Percentiles rank a stretch among this genome's conserved stretches.
phyloP scores from a whole-genome alignment of 2,888 invertebrate genomes.

The Melanargia galathea region DNA sequence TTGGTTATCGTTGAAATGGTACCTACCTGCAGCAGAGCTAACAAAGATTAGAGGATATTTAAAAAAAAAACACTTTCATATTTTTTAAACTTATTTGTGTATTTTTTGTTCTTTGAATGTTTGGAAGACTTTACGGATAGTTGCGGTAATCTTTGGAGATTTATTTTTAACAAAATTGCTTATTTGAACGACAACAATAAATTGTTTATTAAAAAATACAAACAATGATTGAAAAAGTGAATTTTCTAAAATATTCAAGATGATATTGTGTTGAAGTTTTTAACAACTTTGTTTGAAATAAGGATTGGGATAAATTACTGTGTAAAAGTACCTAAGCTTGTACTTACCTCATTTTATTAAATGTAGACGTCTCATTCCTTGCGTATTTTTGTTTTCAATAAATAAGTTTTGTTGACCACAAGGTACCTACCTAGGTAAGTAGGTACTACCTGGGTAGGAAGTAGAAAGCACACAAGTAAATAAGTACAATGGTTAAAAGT shows the following conservation, averaged over 20 bases:
- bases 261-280: not conserved
- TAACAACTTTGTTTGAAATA: not conserved
- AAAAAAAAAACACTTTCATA: constrained; percentile 26
- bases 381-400: too few relatives aligned
- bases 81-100: constrained; percentile 28
- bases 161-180: constrained; percentile 7
- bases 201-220: too few relatives aligned
- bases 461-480: too few relatives aligned
- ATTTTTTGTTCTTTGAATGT: constrained; percentile 32
- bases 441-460: too few relatives aligned
- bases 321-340: not conserved
- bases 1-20: constrained; percentile 71
- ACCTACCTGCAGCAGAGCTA: constrained; percentile 53
- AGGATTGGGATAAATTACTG: not conserved
- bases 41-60: constrained; percentile 50
- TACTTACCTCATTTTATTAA: too few relatives aligned
- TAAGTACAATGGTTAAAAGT: too few relatives aligned
- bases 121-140: constrained; percentile 26
- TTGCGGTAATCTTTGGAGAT: constrained; percentile 29
- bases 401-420: too few relatives aligned
- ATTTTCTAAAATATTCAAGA: too few relatives aligned
- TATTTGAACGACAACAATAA: not conserved
- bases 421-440: too few relatives aligned
- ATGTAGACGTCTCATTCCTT: too few relatives aligned
- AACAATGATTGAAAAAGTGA: not conserved